Conservation (phyloP, 2,888 invertebrate species). For the Coleophora deauratella region DNA sequence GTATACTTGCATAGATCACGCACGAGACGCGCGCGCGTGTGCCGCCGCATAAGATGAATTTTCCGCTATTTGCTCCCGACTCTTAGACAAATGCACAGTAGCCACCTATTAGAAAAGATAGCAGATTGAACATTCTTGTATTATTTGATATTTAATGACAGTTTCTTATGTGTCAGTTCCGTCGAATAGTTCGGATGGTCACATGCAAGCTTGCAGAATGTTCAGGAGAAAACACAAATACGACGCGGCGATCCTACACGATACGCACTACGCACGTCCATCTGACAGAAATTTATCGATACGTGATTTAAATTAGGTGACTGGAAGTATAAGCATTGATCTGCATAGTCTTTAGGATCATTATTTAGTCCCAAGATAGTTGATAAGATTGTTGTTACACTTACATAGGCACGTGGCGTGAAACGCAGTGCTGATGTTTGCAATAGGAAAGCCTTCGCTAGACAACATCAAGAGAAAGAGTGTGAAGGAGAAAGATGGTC, state of each 20-base stretch:
- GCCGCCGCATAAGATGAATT: conserved; percentile 22
- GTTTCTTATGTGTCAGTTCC: conserved; percentile 62
- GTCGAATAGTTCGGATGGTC: conserved; percentile 61
- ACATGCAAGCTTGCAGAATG: conserved; percentile 47
- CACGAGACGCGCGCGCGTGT: conserved; percentile 23
- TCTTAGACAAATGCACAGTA: conserved; percentile 28
- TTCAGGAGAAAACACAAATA: conserved; percentile 49
- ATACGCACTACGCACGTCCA: conserved; percentile 13
- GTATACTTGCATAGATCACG: conserved; percentile 31
- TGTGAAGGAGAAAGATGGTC: conserved; percentile 68
- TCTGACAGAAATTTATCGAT: too few species aligned
- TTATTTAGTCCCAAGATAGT: too few species aligned
- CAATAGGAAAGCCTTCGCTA: conserved; percentile 54
- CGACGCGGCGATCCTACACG: conserved; percentile 33
- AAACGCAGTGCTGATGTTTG: too few species aligned
- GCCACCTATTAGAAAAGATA: conserved; percentile 32
- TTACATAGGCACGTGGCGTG: too few species aligned
- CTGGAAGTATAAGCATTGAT: too few species aligned
- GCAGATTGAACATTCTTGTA: conserved; percentile 42
- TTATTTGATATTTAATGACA: conserved; percentile 58
- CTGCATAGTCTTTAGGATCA: too few species aligned
- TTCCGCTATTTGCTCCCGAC: conserved; percentile 31
- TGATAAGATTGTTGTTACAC: too few species aligned
- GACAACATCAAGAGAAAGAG: conserved; percentile 65
- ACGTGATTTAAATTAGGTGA: too few species aligned